phyloP scores from a whole-genome alignment of 2,888 invertebrate genomes.

The Muschampia plurimacula region DNA sequence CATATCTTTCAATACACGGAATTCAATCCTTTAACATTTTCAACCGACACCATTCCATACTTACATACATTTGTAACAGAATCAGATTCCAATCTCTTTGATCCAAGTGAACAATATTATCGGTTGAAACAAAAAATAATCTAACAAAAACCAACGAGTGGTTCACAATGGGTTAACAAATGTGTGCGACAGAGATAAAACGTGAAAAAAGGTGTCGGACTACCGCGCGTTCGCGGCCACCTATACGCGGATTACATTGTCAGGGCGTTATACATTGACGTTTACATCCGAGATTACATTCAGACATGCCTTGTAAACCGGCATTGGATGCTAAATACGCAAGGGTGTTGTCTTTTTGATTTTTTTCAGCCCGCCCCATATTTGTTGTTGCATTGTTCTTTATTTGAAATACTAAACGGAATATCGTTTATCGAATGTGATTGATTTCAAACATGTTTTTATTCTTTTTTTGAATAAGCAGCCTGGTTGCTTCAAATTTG shows the following conservation, averaged over 20 bases:
- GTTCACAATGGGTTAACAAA: conserved; percentile 62
- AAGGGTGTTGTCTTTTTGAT: conserved; percentile 33
- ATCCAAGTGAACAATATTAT: conserved; percentile 71
- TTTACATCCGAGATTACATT: conserved; percentile 49
- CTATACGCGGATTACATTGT: conserved; percentile 49
- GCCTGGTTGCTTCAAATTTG: conserved; percentile 10
- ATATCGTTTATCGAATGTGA: conserved; percentile 41
- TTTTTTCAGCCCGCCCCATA: conserved; percentile 31
- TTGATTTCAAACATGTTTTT: conserved; percentile 27
- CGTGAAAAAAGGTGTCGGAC: conserved; percentile 46
- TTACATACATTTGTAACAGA: conserved; percentile 55
- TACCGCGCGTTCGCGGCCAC: conserved; percentile 48
- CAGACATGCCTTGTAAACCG: conserved; percentile 45
- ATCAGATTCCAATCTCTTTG: conserved; percentile 64
- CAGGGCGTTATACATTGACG: conserved; percentile 53
- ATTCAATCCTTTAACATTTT: conserved; percentile 39
- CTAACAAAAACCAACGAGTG: conserved; percentile 57
- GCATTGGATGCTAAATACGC: conserved; percentile 51
- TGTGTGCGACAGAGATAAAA: conserved; percentile 56
- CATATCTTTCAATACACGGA: conserved; percentile 33
- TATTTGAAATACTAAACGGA: conserved; percentile 41
- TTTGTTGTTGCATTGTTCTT: conserved; percentile 40
- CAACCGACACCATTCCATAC: conserved; percentile 44
- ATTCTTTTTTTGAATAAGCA: conserved; percentile 16
- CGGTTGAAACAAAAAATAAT: conserved; percentile 61